phyloP scores from a whole-genome alignment of 2,888 invertebrate genomes.

The Phyto melanocephala region DNA sequence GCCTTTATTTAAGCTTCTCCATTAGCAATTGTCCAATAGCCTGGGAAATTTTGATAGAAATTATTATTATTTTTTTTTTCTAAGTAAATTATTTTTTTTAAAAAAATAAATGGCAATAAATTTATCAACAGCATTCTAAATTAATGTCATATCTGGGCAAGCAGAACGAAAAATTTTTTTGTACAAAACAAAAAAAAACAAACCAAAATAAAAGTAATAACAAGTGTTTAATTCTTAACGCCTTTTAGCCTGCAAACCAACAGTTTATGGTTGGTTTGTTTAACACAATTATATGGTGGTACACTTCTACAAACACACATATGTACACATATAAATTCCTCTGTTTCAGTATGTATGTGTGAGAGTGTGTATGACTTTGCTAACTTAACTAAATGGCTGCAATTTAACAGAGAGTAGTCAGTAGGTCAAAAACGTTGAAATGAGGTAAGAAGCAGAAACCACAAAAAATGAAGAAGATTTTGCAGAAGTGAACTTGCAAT shows the following conservation, averaged over 20 bases:
- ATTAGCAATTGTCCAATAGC: no score
- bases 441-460: constrained; percentile 51
- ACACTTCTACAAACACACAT: background rate
- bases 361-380: background rate
- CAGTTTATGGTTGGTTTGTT: constrained; percentile 38
- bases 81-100: no score
- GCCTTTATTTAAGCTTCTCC: background rate
- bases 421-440: constrained; percentile 68
- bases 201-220: constrained; percentile 63
- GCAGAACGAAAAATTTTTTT: constrained; percentile 52
- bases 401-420: constrained; percentile 62
- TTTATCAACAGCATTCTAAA: constrained; percentile 64
- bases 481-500: constrained; percentile 47
- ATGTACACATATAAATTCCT: background rate
- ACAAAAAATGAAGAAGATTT: constrained; percentile 42
- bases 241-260: constrained; percentile 59
- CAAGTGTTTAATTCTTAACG: constrained; percentile 65
- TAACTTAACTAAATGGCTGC: constrained; percentile 50
- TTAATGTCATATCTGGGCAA: constrained; percentile 58
- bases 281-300: constrained; percentile 8
- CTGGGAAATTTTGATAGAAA: no score
- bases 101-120: constrained; percentile 28
- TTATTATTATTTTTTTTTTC: no score
- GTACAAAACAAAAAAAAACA: no score
- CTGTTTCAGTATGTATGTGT: background rate